phyloP scores from a whole-genome alignment of 2,888 invertebrate genomes.

The Dicyrtomina minuta region DNA sequence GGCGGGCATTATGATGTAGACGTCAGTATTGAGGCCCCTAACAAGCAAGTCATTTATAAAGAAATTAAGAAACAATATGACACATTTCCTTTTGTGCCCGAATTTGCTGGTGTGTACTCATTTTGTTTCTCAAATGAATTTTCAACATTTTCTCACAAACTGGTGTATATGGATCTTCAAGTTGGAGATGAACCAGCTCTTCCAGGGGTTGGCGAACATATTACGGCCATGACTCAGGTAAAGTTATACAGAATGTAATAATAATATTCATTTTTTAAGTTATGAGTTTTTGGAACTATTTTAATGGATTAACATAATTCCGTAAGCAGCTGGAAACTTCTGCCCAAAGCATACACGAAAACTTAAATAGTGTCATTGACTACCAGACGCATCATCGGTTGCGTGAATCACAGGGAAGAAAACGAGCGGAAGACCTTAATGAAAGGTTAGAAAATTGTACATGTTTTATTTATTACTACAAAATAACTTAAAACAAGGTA shows the following conservation, averaged over 20 bases:
- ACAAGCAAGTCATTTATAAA: conserved; percentile 82
- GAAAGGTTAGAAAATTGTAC: too few relatives aligned
- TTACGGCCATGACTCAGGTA: conserved; percentile 90
- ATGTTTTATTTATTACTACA: too few relatives aligned
- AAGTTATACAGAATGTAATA: conserved; percentile 17
- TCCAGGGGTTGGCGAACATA: conserved; percentile 82
- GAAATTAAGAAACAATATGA: conserved; percentile 95
- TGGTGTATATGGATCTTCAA: conserved; percentile 97
- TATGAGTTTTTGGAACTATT: not conserved
- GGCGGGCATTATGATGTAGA: conserved; percentile 99
- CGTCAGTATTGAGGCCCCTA: conserved; percentile 82
- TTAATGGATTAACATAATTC: conserved; percentile 17
- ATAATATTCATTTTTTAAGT: conserved; percentile 3
- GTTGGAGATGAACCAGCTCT: conserved; percentile 86
- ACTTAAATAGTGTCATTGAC: conserved; percentile 83
- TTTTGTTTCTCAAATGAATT: conserved; percentile 99
- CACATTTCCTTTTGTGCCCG: conserved; percentile 80
- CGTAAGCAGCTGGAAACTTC: conserved; percentile 86
- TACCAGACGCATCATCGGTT: conserved; percentile 96
- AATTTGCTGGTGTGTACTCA: conserved; percentile 71
- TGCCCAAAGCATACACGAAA: conserved; percentile 84
- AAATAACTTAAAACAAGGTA: too few relatives aligned
- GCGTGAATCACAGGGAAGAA: conserved; percentile 90
- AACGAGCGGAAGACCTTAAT: conserved; percentile 94
- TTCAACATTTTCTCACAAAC: conserved; percentile 97